Evolutionary conservation across 1,140 invertebrate species (phyloP).

Genomic region (Leptinotarsa texana): DNA sequence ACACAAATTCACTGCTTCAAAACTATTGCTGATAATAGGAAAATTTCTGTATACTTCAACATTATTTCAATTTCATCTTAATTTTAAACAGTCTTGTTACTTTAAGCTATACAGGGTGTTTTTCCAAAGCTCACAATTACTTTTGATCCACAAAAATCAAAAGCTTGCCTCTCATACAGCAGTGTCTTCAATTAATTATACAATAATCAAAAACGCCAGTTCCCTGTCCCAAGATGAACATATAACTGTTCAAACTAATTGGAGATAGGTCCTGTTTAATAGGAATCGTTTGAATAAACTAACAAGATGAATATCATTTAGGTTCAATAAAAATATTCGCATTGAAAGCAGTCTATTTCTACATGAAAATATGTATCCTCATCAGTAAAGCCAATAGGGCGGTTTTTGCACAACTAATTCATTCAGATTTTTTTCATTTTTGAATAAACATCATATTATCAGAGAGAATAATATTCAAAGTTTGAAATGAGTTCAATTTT

Average conservation of each 20-base stretch:
- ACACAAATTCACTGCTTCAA: background rate
- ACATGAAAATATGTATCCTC: background rate
- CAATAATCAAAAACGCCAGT: too few relatives aligned
- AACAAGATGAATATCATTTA: background rate
- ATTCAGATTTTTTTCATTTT: too few relatives aligned
- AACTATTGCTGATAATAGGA: background rate
- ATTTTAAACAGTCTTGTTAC: slow-evolving; percentile 22
- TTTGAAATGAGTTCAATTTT: too few relatives aligned
- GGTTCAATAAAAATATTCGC: background rate
- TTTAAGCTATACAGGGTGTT: slow-evolving; percentile 22
- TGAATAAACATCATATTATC: too few relatives aligned
- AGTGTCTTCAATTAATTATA: too few relatives aligned
- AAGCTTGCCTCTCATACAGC: too few relatives aligned
- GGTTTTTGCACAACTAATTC: too few relatives aligned
- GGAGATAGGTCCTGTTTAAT: too few relatives aligned
- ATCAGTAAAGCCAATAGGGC: background rate
- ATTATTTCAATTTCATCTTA: slow-evolving; percentile 11
- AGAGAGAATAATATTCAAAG: too few relatives aligned
- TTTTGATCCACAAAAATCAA: too few relatives aligned
- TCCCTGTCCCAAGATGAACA: too few relatives aligned
- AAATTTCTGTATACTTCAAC: background rate
- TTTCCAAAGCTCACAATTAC: background rate
- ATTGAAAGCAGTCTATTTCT: background rate
- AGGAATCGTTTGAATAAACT: background rate
- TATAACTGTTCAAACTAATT: too few relatives aligned